Evolutionary conservation across 2,888 invertebrate species (phyloP).

Genomic region (Rhogogaster chlorosoma): DNA sequence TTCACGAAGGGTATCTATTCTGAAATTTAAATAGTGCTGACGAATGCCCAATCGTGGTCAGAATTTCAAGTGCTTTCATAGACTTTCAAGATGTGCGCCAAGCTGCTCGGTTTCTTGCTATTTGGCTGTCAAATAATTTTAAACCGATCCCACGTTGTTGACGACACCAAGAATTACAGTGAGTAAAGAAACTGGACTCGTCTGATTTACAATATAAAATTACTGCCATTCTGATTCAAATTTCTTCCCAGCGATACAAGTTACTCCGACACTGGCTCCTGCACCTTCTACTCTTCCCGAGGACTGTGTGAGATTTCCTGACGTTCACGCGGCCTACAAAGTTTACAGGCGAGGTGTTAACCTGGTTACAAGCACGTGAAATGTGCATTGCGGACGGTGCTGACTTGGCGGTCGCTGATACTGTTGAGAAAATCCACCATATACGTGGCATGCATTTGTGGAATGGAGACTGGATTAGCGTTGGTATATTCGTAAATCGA

Average conservation of each 20-base stretch:
- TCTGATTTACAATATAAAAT: neutral
- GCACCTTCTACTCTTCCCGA: no score
- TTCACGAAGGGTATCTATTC: neutral
- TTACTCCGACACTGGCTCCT: no score
- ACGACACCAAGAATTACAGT: neutral
- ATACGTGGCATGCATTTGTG: neutral
- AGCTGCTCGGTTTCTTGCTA: neutral
- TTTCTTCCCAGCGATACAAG: no score
- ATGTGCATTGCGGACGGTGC: no score
- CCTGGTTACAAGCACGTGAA: neutral
- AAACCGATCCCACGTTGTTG: neutral
- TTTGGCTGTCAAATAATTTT: neutral
- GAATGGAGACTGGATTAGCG: neutral
- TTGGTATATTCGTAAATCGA: neutral
- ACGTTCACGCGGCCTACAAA: constrained; percentile 6
- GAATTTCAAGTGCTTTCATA: no score
- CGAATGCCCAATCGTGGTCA: neutral
- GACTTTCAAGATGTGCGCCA: neutral
- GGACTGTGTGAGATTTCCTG: no score
- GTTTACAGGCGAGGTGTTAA: neutral
- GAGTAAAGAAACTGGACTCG: neutral
- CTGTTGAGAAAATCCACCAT: neutral
- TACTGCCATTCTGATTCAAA: no score
- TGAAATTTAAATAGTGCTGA: neutral
- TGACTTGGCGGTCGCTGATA: neutral